These are phyloP conservation scores for Centropristis striata DNA, from an alignment of 2,113 vertebrate genomes.

Conservation along the genomic window DNA sequence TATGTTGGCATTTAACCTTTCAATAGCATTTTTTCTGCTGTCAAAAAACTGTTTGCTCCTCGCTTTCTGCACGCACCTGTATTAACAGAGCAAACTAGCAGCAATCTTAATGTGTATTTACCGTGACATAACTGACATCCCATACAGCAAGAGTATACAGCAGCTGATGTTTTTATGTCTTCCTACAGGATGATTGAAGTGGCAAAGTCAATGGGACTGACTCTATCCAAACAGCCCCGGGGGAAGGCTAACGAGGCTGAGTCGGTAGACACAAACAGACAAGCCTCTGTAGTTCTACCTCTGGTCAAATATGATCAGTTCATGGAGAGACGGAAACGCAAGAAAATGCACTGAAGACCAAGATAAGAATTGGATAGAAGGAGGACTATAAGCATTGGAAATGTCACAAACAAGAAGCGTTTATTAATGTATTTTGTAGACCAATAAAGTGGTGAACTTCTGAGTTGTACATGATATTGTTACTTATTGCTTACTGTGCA, in stretches of 20 bases:
- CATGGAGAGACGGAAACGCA: constrained; percentile 81
- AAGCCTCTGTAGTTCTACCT: constrained; percentile 88
- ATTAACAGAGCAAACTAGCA: too few relatives aligned
- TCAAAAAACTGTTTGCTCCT: too few relatives aligned
- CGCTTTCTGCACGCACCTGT: too few relatives aligned
- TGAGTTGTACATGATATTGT: constrained; percentile 9
- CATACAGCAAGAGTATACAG: too few relatives aligned
- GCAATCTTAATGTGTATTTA: too few relatives aligned
- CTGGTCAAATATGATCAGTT: constrained; percentile 83
- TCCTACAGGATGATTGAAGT: constrained; percentile 87
- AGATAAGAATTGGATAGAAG: background rate
- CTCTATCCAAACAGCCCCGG: constrained; percentile 80
- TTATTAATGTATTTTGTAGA: constrained; percentile 64
- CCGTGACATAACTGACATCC: too few relatives aligned
- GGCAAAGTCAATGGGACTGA: constrained; percentile 92
- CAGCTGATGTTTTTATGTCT: constrained; percentile 1
- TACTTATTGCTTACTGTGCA: constrained; percentile 26
- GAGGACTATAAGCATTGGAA: constrained; percentile 11
- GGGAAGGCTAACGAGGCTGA: constrained; percentile 1
- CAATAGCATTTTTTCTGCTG: too few relatives aligned
- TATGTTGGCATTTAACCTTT: too few relatives aligned
- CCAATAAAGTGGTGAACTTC: constrained; percentile 66
- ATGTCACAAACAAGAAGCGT: constrained; percentile 43
- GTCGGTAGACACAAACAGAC: constrained; percentile 81
- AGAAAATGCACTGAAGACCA: constrained; percentile 78